A percentile compares a stretch with the other conserved stretches of the same genome.
Conservation (phyloP, 1,140 invertebrate genomes). For the Amphibalanus amphitrite region DNA sequence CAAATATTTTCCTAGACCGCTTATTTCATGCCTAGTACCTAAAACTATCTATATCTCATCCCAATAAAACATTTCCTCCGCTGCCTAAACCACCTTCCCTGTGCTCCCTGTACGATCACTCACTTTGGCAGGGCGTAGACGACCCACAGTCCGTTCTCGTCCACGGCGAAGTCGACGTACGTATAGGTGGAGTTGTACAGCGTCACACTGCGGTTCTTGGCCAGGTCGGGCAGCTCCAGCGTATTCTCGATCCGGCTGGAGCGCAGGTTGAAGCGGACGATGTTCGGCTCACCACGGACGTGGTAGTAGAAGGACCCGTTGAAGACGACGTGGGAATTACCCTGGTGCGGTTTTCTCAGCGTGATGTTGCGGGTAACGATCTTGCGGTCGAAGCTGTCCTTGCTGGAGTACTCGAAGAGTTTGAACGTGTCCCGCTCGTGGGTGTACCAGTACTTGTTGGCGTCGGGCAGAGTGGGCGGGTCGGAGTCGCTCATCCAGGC, state of each 20-base stretch:
- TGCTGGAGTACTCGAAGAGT: constrained; percentile 58
- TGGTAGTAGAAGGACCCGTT: constrained; percentile 86
- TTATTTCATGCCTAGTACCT: too few relatives aligned
- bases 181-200: constrained; percentile 44
- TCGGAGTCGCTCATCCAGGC: constrained; percentile 70
- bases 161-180: constrained; percentile 76
- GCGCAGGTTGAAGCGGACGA: constrained; percentile 44
- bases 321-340: constrained; percentile 76
- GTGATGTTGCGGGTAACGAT: constrained; percentile 23
- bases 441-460: constrained; percentile 68
- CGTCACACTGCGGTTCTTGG: constrained; percentile 31
- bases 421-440: constrained; percentile 47
- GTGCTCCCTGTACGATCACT: constrained; percentile 54
- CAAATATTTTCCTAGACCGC: too few relatives aligned
- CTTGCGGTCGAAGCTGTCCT: constrained; percentile 36
- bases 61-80: too few relatives aligned
- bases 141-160: constrained; percentile 80
- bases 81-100: too few relatives aligned
- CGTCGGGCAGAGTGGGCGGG: constrained; percentile 36
- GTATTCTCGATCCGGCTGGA: constrained; percentile 20
- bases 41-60: too few relatives aligned
- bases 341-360: constrained; percentile 38
- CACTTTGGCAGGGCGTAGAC: constrained; percentile 52
- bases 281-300: constrained; percentile 32
- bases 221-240: constrained; percentile 25